phyloP scores from a whole-genome alignment of 2,113 vertebrate species.

The Motacilla alba region DNA sequence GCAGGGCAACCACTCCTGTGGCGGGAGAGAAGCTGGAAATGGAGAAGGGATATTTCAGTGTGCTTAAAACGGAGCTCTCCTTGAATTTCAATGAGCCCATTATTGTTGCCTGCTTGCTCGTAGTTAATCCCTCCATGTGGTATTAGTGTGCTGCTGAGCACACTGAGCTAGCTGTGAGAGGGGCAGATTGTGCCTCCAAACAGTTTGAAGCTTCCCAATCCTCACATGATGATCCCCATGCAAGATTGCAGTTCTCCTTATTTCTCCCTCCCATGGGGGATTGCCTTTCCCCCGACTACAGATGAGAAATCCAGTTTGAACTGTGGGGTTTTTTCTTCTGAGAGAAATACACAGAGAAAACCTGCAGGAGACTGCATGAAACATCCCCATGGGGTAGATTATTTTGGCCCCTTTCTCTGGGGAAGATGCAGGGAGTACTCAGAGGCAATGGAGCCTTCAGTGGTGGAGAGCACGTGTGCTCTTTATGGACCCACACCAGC shows the following conservation, averaged over 20 bases:
- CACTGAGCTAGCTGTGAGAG: background rate
- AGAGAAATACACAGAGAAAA: background rate
- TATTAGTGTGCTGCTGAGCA: background rate
- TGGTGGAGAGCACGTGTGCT: background rate
- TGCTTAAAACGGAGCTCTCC: background rate
- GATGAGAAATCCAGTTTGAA: background rate
- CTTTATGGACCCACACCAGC: background rate
- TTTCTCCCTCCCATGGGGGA: background rate
- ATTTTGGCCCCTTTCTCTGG: background rate
- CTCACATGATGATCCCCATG: accelerated
- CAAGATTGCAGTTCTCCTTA: background rate
- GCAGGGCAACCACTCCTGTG: background rate
- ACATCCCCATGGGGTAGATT: accelerated
- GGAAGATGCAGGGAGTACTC: background rate
- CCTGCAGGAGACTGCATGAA: background rate
- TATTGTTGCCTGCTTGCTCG: background rate
- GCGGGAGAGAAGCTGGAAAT: accelerated
- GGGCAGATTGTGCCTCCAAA: background rate
- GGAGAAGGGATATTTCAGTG: background rate
- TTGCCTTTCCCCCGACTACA: background rate
- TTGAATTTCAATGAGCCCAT: slow-evolving; percentile 11
- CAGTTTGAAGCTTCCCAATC: background rate
- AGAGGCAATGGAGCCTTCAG: background rate
- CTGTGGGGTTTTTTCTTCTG: background rate
- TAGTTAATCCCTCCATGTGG: background rate